phyloP scores from a whole-genome alignment of 2,113 vertebrate genomes.

The Misgurnus mizolepis region DNA sequence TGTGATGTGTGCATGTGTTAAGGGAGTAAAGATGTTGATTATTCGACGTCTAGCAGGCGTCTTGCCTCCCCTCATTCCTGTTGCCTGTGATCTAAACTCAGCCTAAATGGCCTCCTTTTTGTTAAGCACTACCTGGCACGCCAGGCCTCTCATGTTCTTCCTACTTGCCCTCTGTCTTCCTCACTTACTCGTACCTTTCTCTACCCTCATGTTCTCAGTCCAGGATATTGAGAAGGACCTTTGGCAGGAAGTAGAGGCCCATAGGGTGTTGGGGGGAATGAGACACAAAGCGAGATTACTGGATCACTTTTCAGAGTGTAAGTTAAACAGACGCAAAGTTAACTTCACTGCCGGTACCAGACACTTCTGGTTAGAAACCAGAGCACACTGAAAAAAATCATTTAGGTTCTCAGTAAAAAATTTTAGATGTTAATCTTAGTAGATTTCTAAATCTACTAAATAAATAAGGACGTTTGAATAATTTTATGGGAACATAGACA shows the following conservation, averaged over 20 bases:
- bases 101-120: conserved; percentile 53
- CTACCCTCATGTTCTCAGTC: conserved; percentile 36
- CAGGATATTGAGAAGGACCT: conserved; percentile 79
- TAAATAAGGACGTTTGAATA: no score
- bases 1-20: conserved; percentile 44
- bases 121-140: conserved; percentile 61
- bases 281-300: conserved; percentile 59
- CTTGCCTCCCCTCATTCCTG: conserved; percentile 65
- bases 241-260: conserved; percentile 71
- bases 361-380: not conserved
- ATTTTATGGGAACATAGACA: no score
- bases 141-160: conserved; percentile 49
- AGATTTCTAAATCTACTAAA: no score
- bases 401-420: no score
- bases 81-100: conserved; percentile 65
- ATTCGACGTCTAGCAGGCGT: conserved; percentile 40
- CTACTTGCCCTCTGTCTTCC: conserved; percentile 18
- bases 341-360: conserved; percentile 36
- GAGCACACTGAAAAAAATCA: no score
- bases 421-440: no score
- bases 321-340: conserved; percentile 54
- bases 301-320: conserved; percentile 67
- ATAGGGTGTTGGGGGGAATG: conserved; percentile 54
- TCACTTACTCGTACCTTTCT: not conserved
- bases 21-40: conserved; percentile 54